Evolutionary conservation across 2,797 vertebrate species (phyloP).

Genomic region (Eulemur rubriventer): DNA sequence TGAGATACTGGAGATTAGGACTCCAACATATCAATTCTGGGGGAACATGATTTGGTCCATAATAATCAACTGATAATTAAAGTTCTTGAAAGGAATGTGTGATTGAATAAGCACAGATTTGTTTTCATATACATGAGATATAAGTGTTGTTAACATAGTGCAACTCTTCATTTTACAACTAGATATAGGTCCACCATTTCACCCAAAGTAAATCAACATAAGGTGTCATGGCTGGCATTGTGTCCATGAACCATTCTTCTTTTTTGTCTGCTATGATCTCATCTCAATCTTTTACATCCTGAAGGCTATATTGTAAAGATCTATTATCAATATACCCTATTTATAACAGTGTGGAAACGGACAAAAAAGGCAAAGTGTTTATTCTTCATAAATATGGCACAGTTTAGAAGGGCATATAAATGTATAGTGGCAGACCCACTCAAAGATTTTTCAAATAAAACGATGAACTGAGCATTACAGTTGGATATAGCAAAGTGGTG

Average conservation of each 20-base stretch:
- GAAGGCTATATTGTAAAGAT: background rate
- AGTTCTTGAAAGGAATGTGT: background rate
- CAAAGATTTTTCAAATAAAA: background rate
- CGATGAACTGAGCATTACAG: background rate
- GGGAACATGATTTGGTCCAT: background rate
- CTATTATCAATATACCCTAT: background rate
- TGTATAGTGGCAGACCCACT: background rate
- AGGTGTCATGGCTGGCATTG: background rate
- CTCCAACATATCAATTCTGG: background rate
- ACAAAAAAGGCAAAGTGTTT: background rate
- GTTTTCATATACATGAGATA: background rate
- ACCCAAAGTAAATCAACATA: background rate
- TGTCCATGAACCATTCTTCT: background rate
- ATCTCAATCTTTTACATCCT: background rate
- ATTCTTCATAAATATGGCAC: background rate
- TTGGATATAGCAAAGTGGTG: background rate
- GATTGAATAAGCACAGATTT: background rate
- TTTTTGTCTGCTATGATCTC: background rate
- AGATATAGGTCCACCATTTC: background rate
- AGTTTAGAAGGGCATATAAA: background rate
- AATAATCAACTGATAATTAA: background rate
- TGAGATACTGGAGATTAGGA: background rate
- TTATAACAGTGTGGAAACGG: background rate
- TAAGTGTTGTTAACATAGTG: background rate
- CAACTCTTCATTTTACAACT: background rate